These are phyloP conservation scores for Symphodus melops DNA, from an alignment of 2,113 vertebrate genomes.

Conservation along the genomic window DNA sequence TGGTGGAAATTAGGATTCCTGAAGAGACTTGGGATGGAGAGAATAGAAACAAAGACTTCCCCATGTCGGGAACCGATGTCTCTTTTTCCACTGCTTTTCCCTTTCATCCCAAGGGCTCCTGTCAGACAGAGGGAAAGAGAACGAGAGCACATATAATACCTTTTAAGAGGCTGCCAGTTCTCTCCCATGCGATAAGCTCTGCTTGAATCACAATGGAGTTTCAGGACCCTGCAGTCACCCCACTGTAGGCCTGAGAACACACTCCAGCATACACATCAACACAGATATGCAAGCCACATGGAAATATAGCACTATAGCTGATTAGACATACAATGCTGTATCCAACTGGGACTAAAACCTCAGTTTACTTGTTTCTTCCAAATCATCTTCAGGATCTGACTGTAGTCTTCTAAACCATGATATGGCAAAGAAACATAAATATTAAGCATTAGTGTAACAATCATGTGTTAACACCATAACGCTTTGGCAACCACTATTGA, in stretches of 20 bases:
- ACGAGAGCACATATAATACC: conserved; percentile 82
- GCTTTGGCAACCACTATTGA: conserved; percentile 42
- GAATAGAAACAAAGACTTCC: conserved; percentile 83
- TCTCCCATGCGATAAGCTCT: conserved; percentile 82
- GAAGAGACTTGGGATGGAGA: conserved; percentile 82
- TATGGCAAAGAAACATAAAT: conserved; percentile 18
- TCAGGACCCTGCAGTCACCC: conserved; percentile 79
- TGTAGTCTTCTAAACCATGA: conserved; percentile 13
- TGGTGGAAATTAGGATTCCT: conserved; percentile 85
- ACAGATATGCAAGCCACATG: conserved; percentile 57
- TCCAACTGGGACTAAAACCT: conserved; percentile 25
- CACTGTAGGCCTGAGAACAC: conserved; percentile 75
- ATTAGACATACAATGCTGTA: conserved; percentile 58
- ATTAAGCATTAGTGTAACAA: conserved; percentile 22
- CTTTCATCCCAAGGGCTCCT: conserved; percentile 83
- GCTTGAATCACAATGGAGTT: conserved; percentile 80
- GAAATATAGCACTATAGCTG: conserved; percentile 67
- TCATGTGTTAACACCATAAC: conserved; percentile 1
- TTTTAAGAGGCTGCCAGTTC: conserved; percentile 84
- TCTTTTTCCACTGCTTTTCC: conserved; percentile 82
- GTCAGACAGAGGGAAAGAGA: conserved; percentile 81
- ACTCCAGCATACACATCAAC: conserved; percentile 70
- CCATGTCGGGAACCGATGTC: conserved; percentile 83
- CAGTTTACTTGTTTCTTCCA: background rate
- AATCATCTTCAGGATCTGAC: conserved; percentile 16